Conservation (phyloP, 2,797 vertebrate species). For the Prionace glauca region DNA sequence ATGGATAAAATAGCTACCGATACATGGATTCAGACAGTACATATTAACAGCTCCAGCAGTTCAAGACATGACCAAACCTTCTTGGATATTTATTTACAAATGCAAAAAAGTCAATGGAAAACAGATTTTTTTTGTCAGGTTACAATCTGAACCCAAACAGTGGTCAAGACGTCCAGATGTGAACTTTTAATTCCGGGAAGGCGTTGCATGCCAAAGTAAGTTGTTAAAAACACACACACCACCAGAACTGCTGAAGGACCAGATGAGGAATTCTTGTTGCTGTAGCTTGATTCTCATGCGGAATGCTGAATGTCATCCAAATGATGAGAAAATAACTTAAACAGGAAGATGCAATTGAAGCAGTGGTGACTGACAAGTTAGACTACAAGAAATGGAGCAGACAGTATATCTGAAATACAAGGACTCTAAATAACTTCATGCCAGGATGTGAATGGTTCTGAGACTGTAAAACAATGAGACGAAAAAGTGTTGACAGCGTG, state of each 20-base stretch:
- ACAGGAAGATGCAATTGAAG: conserved; percentile 29
- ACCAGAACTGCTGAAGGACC: conserved; percentile 7
- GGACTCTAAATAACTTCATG: conserved; percentile 20
- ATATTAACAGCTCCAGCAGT: neutral
- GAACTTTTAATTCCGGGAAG: neutral
- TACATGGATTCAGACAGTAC: neutral
- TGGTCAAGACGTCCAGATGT: neutral
- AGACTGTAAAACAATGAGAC: conserved; percentile 11
- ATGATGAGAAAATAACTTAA: conserved; percentile 35
- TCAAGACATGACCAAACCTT: neutral
- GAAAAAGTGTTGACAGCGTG: conserved; percentile 23
- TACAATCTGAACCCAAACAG: neutral
- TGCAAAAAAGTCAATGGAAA: neutral
- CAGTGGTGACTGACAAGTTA: conserved; percentile 27
- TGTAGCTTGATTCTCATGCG: conserved; percentile 1
- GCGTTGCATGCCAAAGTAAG: neutral
- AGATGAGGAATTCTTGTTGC: conserved; percentile 5
- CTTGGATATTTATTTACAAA: neutral
- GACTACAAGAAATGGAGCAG: neutral
- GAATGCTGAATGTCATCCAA: conserved; percentile 19
- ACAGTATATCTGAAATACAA: conserved; percentile 1
- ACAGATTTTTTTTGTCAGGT: neutral
- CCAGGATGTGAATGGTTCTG: conserved; percentile 27
- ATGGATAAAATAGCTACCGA: neutral
- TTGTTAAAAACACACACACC: conserved; percentile 13